Base-by-base conservation (phyloP, 2,888 invertebrate species). In the Pterobdella sp. region DNA sequence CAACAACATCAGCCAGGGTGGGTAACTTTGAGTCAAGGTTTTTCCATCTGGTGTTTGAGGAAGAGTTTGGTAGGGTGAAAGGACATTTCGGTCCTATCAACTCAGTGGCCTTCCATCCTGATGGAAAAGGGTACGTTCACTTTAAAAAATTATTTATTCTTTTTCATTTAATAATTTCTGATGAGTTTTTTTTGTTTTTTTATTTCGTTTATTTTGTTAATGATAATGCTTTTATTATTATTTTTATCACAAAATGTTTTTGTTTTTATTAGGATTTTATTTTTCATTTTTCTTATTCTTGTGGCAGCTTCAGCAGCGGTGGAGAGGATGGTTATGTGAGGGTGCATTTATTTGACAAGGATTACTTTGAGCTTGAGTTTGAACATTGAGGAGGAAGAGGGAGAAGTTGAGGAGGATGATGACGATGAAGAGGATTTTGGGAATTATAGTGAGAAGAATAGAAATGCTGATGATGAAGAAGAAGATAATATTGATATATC, bases 51-150 rank as follows among this genome's bases (percentile, higher is more conserved):
- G 90, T 96, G 34, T 96, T 94, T 84, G 95, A 95, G 85, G 94
- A 96, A 82, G 96, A 96, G 83, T 96, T 96, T 85, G 95, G 91
- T 0, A 87, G 94, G 75, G 90, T 99, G n/a, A 98, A 97, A 84
- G 97, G 97, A 74, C 98, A 99, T 86, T 99, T 99, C 82, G 98
- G 98, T 79, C 98, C 98, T 0, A 98, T 99, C 81, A 98, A 99
- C 88, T 94, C 94, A 85, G 88, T 97, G 79, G 91, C 93, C 69
- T 98, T 97, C 87, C 95, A 96, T 86, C 98, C 98, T 0, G 94
- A 94, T 86, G 98, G 98, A 70, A 92, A 90, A 82, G 93, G 84
- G 84, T 84, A 77, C 31, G 72, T 64, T 3, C n/a, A n/a, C n/a
- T n/a, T n/a, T n/a, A n/a, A n/a, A n/a, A n/a, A n/a, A n/a, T n/a